A percentile compares a stretch with the other conserved stretches of the same genome.
Conservation (phyloP, 1,140 invertebrate genomes). For the Helicoverpa armigera region DNA sequence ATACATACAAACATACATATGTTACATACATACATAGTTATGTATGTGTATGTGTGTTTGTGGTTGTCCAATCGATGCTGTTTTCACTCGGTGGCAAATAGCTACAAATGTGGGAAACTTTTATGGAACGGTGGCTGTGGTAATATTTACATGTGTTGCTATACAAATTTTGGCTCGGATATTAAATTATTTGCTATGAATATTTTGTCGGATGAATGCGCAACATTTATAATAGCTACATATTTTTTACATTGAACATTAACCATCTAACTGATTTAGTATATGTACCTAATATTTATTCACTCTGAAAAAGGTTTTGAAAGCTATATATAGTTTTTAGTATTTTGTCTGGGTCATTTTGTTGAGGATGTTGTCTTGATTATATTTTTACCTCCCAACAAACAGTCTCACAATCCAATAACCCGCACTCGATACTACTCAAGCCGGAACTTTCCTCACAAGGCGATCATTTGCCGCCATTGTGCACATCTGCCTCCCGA, state of each 20-base stretch:
- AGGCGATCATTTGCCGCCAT: not conserved
- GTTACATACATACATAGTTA: not conserved
- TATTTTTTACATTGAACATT: too few relatives aligned
- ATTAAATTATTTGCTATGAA: too few relatives aligned
- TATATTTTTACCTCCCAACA: too few relatives aligned
- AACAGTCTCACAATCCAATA: not conserved
- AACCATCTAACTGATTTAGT: too few relatives aligned
- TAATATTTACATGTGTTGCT: not conserved
- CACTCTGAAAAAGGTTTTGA: too few relatives aligned
- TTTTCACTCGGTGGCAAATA: not conserved
- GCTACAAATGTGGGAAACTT: not conserved
- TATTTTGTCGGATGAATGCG: too few relatives aligned
- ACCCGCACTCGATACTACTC: not conserved
- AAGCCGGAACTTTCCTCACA: not conserved
- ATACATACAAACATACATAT: not conserved
- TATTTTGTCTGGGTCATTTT: too few relatives aligned
- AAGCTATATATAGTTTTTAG: too few relatives aligned
- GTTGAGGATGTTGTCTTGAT: too few relatives aligned
- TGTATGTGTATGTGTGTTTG: not conserved
- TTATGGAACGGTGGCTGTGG: not conserved
- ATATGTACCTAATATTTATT: too few relatives aligned
- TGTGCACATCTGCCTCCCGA: conserved; percentile 19
- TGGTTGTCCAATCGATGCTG: not conserved
- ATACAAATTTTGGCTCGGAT: too few relatives aligned
- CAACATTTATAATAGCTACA: too few relatives aligned